Percentiles rank a stretch among this genome's conserved stretches.
phyloP scores from a whole-genome alignment of 2,797 vertebrate genomes.

The Anableps anableps region DNA sequence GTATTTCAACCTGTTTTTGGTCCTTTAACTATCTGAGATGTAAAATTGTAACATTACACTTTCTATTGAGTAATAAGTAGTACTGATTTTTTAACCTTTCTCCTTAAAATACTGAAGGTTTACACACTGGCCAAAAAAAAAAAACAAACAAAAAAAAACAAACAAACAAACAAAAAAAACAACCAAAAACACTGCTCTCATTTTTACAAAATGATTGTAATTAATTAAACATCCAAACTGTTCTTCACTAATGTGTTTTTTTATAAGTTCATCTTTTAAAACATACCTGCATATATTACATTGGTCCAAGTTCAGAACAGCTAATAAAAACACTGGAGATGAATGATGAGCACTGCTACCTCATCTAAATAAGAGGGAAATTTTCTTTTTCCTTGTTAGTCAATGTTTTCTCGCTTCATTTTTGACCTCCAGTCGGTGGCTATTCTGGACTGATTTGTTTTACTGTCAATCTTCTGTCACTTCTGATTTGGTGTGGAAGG shows the following conservation, averaged over 20 bases:
- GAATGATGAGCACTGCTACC: not conserved
- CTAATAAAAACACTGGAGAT: not conserved
- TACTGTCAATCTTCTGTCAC: conserved; percentile 82
- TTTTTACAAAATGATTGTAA: not conserved
- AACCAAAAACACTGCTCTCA: too few species aligned
- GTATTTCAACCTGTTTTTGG: not conserved
- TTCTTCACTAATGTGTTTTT: not conserved
- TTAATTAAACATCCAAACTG: not conserved
- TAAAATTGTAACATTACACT: not conserved
- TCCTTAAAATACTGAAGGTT: too few species aligned
- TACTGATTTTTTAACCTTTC: not conserved
- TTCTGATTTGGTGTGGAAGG: conserved; percentile 70
- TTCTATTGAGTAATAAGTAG: not conserved
- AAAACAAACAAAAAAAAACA: too few species aligned
- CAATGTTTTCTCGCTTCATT: conserved; percentile 78
- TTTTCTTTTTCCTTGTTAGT: conserved; percentile 71
- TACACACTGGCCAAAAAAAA: too few species aligned
- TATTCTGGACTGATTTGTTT: conserved; percentile 79
- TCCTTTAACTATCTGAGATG: not conserved
- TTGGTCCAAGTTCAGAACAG: not conserved
- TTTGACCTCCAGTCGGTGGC: conserved; percentile 71
- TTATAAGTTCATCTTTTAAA: too few species aligned
- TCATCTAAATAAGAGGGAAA: conserved; percentile 50
- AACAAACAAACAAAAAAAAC: too few species aligned
- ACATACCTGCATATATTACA: not conserved